A percentile compares a stretch with the other conserved stretches of the same genome.
Evolutionary conservation across 2,797 vertebrate genomes (phyloP).

Genomic region (Borostomias antarcticus): DNA sequence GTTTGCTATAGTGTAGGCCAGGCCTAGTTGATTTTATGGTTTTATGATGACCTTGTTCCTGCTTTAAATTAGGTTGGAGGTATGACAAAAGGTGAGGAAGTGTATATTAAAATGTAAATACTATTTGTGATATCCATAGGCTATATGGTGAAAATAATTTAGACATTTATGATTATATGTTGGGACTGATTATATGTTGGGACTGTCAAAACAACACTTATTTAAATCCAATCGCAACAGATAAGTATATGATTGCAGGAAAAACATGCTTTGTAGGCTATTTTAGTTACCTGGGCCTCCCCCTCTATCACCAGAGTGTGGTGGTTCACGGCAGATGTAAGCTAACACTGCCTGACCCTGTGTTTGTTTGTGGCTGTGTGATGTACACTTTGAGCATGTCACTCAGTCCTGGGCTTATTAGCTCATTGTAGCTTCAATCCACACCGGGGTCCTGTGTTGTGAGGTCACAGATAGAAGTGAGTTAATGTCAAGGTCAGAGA

Average conservation of each 20-base stretch:
- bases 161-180: too few relatives aligned
- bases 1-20: background rate
- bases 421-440: slow-evolving; percentile 50
- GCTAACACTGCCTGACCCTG: slow-evolving; percentile 23
- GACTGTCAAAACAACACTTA: too few relatives aligned
- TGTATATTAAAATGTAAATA: background rate
- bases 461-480: slow-evolving; percentile 56
- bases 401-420: slow-evolving; percentile 38
- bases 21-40: background rate
- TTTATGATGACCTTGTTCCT: background rate
- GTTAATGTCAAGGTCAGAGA: background rate
- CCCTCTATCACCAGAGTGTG: background rate
- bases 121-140: too few relatives aligned
- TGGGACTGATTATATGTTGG: background rate
- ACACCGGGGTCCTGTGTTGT: slow-evolving; percentile 22
- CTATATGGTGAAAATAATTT: too few relatives aligned
- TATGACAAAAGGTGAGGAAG: background rate
- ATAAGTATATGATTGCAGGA: background rate
- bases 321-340: slow-evolving; percentile 23
- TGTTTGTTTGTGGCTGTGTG: slow-evolving; percentile 31
- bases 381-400: slow-evolving; percentile 30
- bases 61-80: too few relatives aligned
- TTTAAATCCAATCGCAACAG: background rate
- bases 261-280: background rate
- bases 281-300: slow-evolving; percentile 15